Evolutionary conservation across 2,797 vertebrate genomes (phyloP).

Genomic region (Cirrhinus molitorella): DNA sequence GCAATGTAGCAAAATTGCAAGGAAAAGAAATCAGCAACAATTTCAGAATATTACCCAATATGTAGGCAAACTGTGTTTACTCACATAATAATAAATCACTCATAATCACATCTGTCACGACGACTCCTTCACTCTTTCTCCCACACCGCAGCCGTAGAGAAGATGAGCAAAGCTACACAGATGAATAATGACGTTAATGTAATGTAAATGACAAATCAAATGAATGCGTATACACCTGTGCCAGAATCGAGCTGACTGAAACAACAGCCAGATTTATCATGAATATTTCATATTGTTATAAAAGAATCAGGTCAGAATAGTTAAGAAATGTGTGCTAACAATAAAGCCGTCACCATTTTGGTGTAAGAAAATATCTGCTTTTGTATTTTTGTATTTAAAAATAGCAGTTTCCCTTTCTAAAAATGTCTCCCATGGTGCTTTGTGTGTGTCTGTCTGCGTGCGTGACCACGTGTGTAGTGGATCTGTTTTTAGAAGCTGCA

Average conservation of each 20-base stretch:
- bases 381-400: slow-evolving; percentile 18
- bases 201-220: background rate
- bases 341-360: background rate
- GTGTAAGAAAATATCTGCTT: slow-evolving; percentile 2
- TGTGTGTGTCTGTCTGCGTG: slow-evolving; percentile 44
- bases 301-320: background rate
- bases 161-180: slow-evolving; percentile 45
- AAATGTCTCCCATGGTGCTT: slow-evolving; percentile 18
- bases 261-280: background rate
- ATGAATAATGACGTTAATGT: background rate
- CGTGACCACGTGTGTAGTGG: slow-evolving; percentile 61
- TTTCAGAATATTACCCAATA: slow-evolving; percentile 1
- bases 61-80: slow-evolving; percentile 11
- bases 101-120: slow-evolving; percentile 24
- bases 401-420: slow-evolving; percentile 10
- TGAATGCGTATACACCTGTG: background rate
- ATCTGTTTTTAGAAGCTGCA: slow-evolving; percentile 70
- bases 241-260: background rate
- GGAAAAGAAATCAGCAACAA: background rate
- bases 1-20: background rate
- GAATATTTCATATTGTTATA: background rate
- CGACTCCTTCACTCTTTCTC: background rate
- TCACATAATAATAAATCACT: slow-evolving; percentile 17
- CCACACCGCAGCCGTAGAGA: background rate
- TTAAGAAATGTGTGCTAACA: background rate